phyloP scores from a whole-genome alignment of 2,113 vertebrate species.

The Tiliqua scincoides region DNA sequence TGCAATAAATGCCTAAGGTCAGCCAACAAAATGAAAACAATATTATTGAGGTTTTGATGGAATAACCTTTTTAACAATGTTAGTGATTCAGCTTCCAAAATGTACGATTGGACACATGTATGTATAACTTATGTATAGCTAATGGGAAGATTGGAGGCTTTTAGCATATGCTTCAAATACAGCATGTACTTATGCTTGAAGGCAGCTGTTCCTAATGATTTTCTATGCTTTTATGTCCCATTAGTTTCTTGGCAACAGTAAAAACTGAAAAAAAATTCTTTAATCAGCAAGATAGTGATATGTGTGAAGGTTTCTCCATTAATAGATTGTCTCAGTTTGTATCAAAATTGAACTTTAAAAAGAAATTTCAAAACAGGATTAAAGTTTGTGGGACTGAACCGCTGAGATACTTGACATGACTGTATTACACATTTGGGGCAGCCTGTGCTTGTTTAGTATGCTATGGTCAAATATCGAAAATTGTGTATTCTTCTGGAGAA shows the following conservation, averaged over 20 bases:
- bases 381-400: not conserved
- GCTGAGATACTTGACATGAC: not conserved
- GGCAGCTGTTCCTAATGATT: not conserved
- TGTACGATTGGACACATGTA: too few relatives aligned
- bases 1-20: not conserved
- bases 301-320: not conserved
- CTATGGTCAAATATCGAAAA: not conserved
- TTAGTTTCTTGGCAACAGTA: not conserved
- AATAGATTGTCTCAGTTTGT: not conserved
- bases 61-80: constrained; percentile 12
- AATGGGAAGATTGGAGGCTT: not conserved
- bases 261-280: not conserved
- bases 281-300: not conserved
- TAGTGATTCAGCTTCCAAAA: not conserved
- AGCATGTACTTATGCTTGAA: not conserved
- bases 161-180: not conserved
- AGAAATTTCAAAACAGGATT: not conserved
- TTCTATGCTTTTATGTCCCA: accelerated
- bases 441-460: not conserved
- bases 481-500: not conserved
- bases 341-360: not conserved
- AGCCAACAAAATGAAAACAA: not conserved
- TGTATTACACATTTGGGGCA: too few relatives aligned
- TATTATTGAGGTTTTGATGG: not conserved
- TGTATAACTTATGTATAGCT: constrained; percentile 24